Conservation (phyloP, 2,797 vertebrate species). For the Darevskia nairensis region DNA sequence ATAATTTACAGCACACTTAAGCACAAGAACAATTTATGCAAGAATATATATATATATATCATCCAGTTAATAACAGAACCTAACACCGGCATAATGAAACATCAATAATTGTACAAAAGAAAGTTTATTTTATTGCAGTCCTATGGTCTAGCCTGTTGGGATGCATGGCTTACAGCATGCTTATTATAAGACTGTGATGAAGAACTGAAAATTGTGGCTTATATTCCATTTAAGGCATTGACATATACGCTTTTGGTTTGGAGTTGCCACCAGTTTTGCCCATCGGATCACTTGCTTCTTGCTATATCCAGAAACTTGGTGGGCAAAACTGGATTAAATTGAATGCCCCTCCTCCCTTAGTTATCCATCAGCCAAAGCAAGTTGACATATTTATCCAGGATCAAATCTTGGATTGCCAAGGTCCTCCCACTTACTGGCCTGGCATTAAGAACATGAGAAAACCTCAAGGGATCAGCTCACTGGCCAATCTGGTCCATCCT, state of each 20-base stretch:
- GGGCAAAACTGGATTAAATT: neutral
- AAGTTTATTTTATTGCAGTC: slow-evolving; percentile 20
- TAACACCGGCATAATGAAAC: slow-evolving; percentile 20
- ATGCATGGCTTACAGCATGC: neutral
- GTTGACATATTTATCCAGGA: neutral
- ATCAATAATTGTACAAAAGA: neutral
- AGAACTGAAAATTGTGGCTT: neutral
- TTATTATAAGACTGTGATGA: neutral
- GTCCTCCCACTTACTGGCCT: neutral
- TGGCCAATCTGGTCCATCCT: no score
- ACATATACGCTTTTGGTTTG: no score
- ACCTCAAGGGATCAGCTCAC: no score
- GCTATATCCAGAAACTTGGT: neutral
- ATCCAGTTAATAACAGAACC: slow-evolving; percentile 17
- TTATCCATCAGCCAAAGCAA: neutral
- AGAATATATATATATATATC: neutral
- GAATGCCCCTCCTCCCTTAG: neutral
- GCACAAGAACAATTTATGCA: neutral
- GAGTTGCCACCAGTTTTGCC: no score
- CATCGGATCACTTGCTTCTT: neutral
- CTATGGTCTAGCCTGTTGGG: neutral
- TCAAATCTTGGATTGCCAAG: neutral
- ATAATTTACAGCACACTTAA: neutral
- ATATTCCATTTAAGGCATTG: neutral
- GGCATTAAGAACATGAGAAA: no score